Evolutionary conservation across 2,888 invertebrate species (phyloP).

Genomic region (Rhogogaster chlorosoma): DNA sequence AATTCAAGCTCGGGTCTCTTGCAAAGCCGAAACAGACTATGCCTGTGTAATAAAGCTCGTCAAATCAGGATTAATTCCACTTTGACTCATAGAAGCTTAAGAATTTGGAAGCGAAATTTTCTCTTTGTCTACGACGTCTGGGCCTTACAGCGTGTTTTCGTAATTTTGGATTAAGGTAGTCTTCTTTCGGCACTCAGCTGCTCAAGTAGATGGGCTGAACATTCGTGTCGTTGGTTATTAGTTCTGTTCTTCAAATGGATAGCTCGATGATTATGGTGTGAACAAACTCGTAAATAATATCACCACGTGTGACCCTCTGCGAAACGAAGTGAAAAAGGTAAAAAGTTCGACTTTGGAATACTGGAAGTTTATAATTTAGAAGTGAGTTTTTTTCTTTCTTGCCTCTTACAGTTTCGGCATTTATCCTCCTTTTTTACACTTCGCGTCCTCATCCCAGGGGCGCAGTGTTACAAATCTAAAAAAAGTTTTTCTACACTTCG

Average conservation of each 20-base stretch:
- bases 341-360: not conserved
- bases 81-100: not conserved
- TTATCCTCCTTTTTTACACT: not conserved
- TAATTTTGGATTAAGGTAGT: not conserved
- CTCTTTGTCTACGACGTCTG: not conserved
- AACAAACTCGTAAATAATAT: not conserved
- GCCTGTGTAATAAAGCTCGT: not conserved
- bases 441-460: conserved; percentile 3
- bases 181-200: not conserved
- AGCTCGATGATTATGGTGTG: not conserved
- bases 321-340: not conserved
- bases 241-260: not conserved
- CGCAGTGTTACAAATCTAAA: not conserved
- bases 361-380: conserved; percentile 22
- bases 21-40: not conserved
- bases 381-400: not conserved
- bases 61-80: not conserved
- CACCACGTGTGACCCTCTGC: not conserved
- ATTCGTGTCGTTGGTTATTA: not conserved
- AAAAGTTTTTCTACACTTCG: conserved; percentile 18
- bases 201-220: not conserved
- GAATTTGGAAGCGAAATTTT: not conserved
- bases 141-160: not conserved
- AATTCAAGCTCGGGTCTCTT: conserved; percentile 1
- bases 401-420: not conserved